A percentile compares a stretch with the other conserved stretches of the same genome.
Conservation (phyloP, 35 echinoderm and acorn worm genomes). For the Ophioderma brevispina region DNA sequence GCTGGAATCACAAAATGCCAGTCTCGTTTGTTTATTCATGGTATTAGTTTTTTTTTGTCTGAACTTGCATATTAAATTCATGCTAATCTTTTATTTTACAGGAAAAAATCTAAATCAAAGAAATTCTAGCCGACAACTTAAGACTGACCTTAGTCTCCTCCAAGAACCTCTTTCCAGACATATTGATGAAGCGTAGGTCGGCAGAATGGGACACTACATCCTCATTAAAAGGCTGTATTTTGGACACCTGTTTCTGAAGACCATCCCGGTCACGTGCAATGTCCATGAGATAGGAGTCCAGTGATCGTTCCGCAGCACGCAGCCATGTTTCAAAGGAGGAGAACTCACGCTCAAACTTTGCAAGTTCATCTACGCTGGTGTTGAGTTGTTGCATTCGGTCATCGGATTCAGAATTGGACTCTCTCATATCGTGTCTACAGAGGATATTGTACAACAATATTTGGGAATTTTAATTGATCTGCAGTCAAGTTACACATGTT, state of each 20-base stretch:
- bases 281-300: slow-evolving; percentile 84
- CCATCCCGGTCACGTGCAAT: slow-evolving; percentile 82
- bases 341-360: slow-evolving; percentile 95
- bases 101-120: too few species aligned
- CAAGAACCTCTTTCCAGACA: slow-evolving; percentile 93
- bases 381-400: slow-evolving; percentile 65
- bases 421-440: slow-evolving; percentile 65
- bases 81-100: too few species aligned
- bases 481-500: too few species aligned
- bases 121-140: too few species aligned
- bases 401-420: slow-evolving; percentile 74
- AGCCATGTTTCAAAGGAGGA: slow-evolving; percentile 92
- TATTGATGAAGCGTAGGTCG: slow-evolving; percentile 97
- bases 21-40: too few species aligned
- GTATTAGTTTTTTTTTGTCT: too few species aligned
- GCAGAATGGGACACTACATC: slow-evolving; percentile 93
- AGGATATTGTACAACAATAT: too few species aligned
- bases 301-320: slow-evolving; percentile 78
- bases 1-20: too few species aligned
- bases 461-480: too few species aligned
- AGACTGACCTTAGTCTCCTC: slow-evolving; percentile 87
- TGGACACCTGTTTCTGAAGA: slow-evolving; percentile 79
- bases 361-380: slow-evolving; percentile 76
- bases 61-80: too few species aligned
- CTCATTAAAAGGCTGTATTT: slow-evolving; percentile 92